Percentiles rank a stretch among this genome's conserved stretches.
Conservation (phyloP, 1,140 invertebrate species). For the Macrostomum lignano region DNA sequence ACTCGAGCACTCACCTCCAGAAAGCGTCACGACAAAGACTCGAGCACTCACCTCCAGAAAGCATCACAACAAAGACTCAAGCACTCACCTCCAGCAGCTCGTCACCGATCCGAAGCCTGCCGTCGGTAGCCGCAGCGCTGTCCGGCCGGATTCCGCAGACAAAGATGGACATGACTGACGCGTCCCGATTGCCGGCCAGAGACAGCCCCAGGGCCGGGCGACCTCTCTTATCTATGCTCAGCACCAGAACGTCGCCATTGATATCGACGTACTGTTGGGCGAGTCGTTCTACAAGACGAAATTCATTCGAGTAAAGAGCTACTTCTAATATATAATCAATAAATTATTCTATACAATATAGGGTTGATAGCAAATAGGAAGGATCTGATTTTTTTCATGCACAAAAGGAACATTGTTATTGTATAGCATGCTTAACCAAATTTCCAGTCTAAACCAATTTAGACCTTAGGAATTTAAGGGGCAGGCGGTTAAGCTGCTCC, state of each 20-base stretch:
- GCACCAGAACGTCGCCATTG: neutral
- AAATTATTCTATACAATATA: too few species aligned
- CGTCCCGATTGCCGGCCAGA: slow-evolving; percentile 66
- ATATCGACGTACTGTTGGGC: slow-evolving; percentile 1
- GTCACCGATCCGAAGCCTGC: slow-evolving; percentile 57
- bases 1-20: too few species aligned
- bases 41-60: too few species aligned
- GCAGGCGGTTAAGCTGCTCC: too few species aligned
- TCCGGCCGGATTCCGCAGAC: slow-evolving; percentile 70
- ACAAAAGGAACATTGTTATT: slow-evolving; percentile 5
- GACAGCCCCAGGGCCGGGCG: slow-evolving; percentile 60
- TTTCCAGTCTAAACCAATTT: too few species aligned
- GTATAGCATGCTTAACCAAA: too few species aligned
- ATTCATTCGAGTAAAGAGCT: slow-evolving; percentile 3
- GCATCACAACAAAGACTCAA: too few species aligned
- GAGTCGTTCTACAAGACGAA: neutral
- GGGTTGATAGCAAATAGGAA: too few species aligned
- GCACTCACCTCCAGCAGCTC: slow-evolving; percentile 61
- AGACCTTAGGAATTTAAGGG: too few species aligned
- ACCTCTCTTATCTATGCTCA: slow-evolving; percentile 2
- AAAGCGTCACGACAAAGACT: too few species aligned
- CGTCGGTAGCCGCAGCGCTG: slow-evolving; percentile 43
- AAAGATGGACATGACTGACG: slow-evolving; percentile 77
- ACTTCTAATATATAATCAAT: slow-evolving; percentile 4
- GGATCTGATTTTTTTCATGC: too few species aligned